A percentile compares a stretch with the other conserved stretches of the same genome.
Conservation (phyloP, 1,140 invertebrate genomes). For the Drosophila pseudoananassae region DNA sequence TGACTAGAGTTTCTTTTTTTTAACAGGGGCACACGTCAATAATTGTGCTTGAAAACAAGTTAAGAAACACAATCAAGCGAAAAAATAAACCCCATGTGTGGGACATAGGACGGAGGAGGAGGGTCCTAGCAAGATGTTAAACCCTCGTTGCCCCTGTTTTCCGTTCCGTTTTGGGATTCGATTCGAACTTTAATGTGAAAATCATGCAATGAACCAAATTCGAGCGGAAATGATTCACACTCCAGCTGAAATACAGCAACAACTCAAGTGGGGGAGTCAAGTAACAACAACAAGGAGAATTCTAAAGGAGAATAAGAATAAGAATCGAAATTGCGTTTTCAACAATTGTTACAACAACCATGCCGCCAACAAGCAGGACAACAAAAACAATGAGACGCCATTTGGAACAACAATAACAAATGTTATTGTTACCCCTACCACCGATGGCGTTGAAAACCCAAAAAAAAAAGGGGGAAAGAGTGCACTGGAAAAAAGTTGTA, state of each 20-base stretch:
- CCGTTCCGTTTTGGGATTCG: background rate
- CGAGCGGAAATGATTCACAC: slow-evolving; percentile 81
- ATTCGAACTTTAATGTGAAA: slow-evolving; percentile 69
- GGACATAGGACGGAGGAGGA: background rate
- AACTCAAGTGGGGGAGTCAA: slow-evolving; percentile 38
- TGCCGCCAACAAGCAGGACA: slow-evolving; percentile 10
- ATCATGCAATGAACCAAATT: slow-evolving; percentile 82
- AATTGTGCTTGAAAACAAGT: slow-evolving; percentile 75
- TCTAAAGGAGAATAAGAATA: slow-evolving; percentile 1
- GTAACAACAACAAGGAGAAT: slow-evolving; percentile 4
- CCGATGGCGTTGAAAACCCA: slow-evolving; percentile 11
- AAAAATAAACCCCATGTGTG: slow-evolving; percentile 4
- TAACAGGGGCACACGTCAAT: slow-evolving; percentile 69
- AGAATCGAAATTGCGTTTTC: slow-evolving; percentile 72
- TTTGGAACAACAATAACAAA: slow-evolving; percentile 66
- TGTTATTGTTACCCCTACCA: slow-evolving; percentile 26
- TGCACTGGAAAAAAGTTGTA: slow-evolving; percentile 5
- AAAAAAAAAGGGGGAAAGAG: background rate
- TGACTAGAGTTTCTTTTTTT: slow-evolving; percentile 13
- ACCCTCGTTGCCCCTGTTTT: background rate
- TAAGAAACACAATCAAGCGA: slow-evolving; percentile 70
- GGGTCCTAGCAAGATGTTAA: slow-evolving; percentile 45
- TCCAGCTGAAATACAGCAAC: slow-evolving; percentile 60
- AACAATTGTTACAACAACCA: slow-evolving; percentile 67
- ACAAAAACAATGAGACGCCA: slow-evolving; percentile 42